These are phyloP conservation scores for Schizopygopsis malacanthus DNA, from an alignment of 2,797 vertebrate species.

Conservation along the genomic window DNA sequence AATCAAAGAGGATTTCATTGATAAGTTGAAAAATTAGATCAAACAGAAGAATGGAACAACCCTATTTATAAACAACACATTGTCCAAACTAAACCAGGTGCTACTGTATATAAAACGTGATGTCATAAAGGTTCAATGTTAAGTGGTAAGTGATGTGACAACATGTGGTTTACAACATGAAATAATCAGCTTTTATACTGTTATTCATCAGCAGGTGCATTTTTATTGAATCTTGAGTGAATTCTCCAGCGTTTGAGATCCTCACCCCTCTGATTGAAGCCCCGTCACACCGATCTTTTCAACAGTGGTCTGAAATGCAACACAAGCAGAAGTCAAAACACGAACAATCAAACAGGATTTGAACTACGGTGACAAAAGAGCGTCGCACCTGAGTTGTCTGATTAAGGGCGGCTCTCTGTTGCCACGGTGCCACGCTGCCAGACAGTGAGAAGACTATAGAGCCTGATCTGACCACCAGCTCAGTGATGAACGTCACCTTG, in stretches of 20 bases:
- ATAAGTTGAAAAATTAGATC: too few relatives aligned
- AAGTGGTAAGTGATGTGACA: too few relatives aligned
- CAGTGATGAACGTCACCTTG: constrained; percentile 87
- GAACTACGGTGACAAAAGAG: neutral
- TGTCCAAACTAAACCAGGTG: too few relatives aligned
- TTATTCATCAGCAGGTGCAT: neutral
- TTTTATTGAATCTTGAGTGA: constrained; percentile 23
- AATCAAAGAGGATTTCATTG: too few relatives aligned
- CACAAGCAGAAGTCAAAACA: constrained; percentile 12
- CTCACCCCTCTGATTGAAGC: constrained; percentile 77
- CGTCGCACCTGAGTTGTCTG: constrained; percentile 82
- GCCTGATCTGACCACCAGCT: constrained; percentile 75
- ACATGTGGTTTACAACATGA: neutral
- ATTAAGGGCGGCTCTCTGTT: constrained; percentile 82
- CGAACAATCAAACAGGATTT: neutral
- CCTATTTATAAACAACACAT: too few relatives aligned
- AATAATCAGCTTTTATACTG: neutral
- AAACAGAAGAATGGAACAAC: too few relatives aligned
- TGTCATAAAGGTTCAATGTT: constrained; percentile 39
- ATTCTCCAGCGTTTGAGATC: neutral
- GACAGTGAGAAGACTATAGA: constrained; percentile 81
- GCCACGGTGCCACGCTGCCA: constrained; percentile 85
- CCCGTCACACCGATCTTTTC: constrained; percentile 80
- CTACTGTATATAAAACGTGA: neutral
- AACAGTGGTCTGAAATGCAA: constrained; percentile 76